These are phyloP conservation scores for Drosophila dives DNA, from an alignment of 2,888 invertebrate genomes.

Conservation along the genomic window DNA sequence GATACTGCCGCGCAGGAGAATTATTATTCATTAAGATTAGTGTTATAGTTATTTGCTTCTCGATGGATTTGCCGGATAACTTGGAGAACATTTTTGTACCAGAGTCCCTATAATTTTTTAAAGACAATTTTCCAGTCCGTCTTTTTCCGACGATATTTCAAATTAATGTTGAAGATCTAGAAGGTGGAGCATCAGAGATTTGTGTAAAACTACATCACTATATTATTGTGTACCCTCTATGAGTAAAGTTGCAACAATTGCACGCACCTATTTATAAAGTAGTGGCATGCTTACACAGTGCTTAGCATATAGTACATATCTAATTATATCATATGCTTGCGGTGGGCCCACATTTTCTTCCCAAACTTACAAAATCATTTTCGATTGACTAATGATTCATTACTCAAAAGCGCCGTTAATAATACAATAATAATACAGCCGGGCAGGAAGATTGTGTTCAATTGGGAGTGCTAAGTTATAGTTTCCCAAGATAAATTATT, in stretches of 20 bases:
- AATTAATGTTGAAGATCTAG: constrained; percentile 99
- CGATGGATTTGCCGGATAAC: constrained; percentile 98
- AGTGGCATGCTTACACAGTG: constrained; percentile 2
- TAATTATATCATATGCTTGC: not conserved
- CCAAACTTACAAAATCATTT: constrained; percentile 19
- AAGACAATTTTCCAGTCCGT: constrained; percentile 99
- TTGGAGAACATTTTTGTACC: constrained; percentile 99
- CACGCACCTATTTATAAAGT: constrained; percentile 4
- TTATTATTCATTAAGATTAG: constrained; percentile 97
- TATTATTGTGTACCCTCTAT: constrained; percentile 2
- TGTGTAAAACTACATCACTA: constrained; percentile 20
- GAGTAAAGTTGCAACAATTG: not conserved
- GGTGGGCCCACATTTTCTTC: constrained; percentile 19
- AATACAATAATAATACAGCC: constrained; percentile 89
- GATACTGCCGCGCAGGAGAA: constrained; percentile 99
- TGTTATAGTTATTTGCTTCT: constrained; percentile 99
- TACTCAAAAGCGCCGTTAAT: not conserved
- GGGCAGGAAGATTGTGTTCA: constrained; percentile 99
- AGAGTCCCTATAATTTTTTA: constrained; percentile 98
- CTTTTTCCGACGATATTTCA: constrained; percentile 99
- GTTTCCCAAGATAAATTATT: not conserved
- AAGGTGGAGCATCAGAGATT: constrained; percentile 96
- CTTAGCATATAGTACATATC: too few species aligned
- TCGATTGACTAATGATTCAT: constrained; percentile 25
- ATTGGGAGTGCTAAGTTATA: constrained; percentile 92